Evolutionary conservation across 2,888 invertebrate species (phyloP), one percentile per base, ranked within the genome.

Genomic region (Leptogaster cylindrica): DNA sequence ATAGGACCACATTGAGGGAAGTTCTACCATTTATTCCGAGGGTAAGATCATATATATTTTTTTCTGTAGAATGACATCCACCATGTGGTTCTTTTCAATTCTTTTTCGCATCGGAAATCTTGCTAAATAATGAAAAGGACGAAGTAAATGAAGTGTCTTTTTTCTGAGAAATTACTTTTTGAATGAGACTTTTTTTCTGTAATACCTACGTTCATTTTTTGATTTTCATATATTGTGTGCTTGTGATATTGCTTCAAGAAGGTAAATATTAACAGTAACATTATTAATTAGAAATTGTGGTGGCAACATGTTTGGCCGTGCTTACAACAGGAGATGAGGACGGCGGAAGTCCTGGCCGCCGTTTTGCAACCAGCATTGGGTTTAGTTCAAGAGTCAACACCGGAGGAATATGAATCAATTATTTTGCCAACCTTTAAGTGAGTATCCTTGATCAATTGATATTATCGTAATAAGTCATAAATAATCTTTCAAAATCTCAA

Each of bases 231-330:
- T 1, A 36, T 36, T 36, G 1, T 2, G n/a, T 36, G 5, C 6
- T 20, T 48, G 48, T 27, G 8, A 2, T 25, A 12, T 14, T 51
- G 3, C 14, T n/a, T n/a, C n/a, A n/a, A n/a, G n/a, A n/a, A n/a
- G n/a, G n/a, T n/a, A n/a, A n/a, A n/a, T n/a, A n/a, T n/a, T n/a
- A n/a, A n/a, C 23, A 27, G 5, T 12, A n/a, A n/a, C n/a, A n/a
- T n/a, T n/a, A n/a, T n/a, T 23, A 16, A 36, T 18, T 85, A 97
- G 97, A 97, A 96, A 91, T 84, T 97, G 61, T 92, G 95, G 87
- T 96, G 94, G 85, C 93, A 93, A 79, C 93, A 93, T 79, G 89
- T 97, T 52, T 95, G 96, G 91, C 95, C 95, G 31, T 89, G 89
- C 73, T 83, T 97, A 70, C 89, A 91, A 76, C 86, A 89, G 72